These are phyloP conservation scores for Hemibates koningsi DNA, from an alignment of 2,113 vertebrate species.

Conservation along the genomic window DNA sequence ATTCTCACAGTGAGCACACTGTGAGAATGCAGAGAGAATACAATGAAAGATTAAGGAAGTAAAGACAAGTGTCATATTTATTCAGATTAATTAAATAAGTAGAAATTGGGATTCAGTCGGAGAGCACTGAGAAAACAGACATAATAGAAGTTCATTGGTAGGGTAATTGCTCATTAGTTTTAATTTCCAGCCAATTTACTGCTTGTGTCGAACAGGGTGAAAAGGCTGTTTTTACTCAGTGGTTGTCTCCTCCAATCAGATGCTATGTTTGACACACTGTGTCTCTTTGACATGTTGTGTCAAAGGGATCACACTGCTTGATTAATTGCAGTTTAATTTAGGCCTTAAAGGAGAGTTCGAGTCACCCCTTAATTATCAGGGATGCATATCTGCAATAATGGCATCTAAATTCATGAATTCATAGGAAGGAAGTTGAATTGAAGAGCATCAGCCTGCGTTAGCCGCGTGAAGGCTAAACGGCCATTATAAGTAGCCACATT, in stretches of 20 bases:
- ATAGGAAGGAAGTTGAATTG: neutral
- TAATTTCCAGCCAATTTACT: slow-evolving; percentile 57
- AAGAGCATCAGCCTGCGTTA: neutral
- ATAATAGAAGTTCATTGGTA: slow-evolving; percentile 50
- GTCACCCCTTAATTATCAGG: neutral
- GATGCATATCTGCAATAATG: neutral
- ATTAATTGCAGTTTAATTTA: slow-evolving; percentile 28
- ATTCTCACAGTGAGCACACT: neutral
- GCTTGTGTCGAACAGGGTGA: slow-evolving; percentile 39
- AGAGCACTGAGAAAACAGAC: slow-evolving; percentile 42
- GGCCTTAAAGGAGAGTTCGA: neutral
- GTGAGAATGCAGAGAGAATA: too few relatives aligned
- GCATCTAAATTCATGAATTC: neutral
- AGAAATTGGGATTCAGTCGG: slow-evolving; percentile 24
- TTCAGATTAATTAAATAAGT: slow-evolving; percentile 45
- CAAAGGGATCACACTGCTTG: slow-evolving; percentile 8
- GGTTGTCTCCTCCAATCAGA: slow-evolving; percentile 45
- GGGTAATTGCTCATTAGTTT: slow-evolving; percentile 66
- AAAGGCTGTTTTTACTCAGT: slow-evolving; percentile 33
- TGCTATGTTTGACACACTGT: slow-evolving; percentile 7
- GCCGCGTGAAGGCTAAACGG: neutral
- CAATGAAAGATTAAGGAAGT: slow-evolving; percentile 24
- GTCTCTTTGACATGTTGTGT: slow-evolving; percentile 18
- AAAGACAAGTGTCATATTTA: slow-evolving; percentile 41
- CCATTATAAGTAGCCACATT: neutral